Evolutionary conservation across 2,888 invertebrate species (phyloP), one percentile per base, ranked within the genome.

Genomic region (Rhopalosiphum nymphaeae): DNA sequence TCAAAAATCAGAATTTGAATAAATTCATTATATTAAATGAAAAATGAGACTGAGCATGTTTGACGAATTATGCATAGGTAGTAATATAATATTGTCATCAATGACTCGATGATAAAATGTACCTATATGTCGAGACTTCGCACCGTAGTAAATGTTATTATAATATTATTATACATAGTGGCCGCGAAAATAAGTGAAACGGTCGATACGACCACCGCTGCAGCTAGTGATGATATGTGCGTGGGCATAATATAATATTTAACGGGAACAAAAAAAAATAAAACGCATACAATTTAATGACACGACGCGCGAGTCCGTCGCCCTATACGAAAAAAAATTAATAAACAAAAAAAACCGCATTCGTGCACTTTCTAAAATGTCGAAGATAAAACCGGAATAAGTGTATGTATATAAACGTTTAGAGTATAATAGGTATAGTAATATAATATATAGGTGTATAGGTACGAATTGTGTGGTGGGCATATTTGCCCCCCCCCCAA

Each of bases 381-480:
- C 78, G 78, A 36, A 78, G 78, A 78, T 78, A 78, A 78, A 78
- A 78, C 78, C 78, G 78, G 78, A 78, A 78, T 78, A 78, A 78
- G 9, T 36, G 21, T 78, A 78, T 9, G 5, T 78, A 36, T 36
- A 67, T 13, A n/a, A 21, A 78, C 21, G 21, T 78, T 78, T 9
- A 2, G 36, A 36, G n/a, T 78, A 78, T 36, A 36, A 78, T 78
- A 21, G 78, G 36, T 78, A 1, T 78, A 57, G 57, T 57, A 57
- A 57, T 57, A 57, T 57, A 57, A 57, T 57, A 21, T 78, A 78
- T 78, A 36, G 3, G 36, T 9, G 21, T 36, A 36, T 78, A 9
- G 36, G 78, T 78, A 78, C 78, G 21, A 78, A 78, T 36, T 78
- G 3, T 36, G 36, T 78, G 21, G 21, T 2, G 78, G 78, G 36